phyloP scores from a whole-genome alignment of 2,888 invertebrate species.

The Acrocyrtus sp. region DNA sequence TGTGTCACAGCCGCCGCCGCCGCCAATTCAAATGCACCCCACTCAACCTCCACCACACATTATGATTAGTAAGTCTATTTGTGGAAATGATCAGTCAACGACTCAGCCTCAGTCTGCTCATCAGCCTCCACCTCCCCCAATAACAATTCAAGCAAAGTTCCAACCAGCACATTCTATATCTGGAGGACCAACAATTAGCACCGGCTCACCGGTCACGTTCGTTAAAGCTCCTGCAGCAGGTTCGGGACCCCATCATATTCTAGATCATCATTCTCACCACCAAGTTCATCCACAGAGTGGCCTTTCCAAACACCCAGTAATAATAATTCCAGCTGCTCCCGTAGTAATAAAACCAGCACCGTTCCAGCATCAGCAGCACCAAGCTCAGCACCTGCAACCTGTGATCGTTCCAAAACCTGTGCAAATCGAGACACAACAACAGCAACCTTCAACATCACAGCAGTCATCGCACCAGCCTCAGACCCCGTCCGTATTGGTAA shows the following conservation, averaged over 20 bases:
- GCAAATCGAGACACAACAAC: no score
- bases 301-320: slow-evolving; percentile 31
- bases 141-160: slow-evolving; percentile 38
- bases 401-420: slow-evolving; percentile 30
- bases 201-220: slow-evolving; percentile 32
- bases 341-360: slow-evolving; percentile 28
- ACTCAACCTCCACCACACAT: no score
- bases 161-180: slow-evolving; percentile 23
- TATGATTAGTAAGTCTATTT: slow-evolving; percentile 2
- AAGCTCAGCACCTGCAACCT: slow-evolving; percentile 16
- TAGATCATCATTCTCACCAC: slow-evolving; percentile 15
- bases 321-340: slow-evolving; percentile 30
- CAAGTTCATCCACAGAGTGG: slow-evolving; percentile 12
- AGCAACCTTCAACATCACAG: not conserved
- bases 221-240: slow-evolving; percentile 15
- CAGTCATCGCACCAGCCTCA: not conserved
- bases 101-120: not conserved
- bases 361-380: slow-evolving; percentile 16
- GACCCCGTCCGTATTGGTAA: slow-evolving; percentile 5
- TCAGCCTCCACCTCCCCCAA: slow-evolving; percentile 4
- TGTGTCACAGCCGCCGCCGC: slow-evolving; percentile 10
- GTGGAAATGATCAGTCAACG: no score
- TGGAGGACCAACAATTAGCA: not conserved
- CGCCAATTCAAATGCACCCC: not conserved
- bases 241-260: slow-evolving; percentile 8